These are phyloP conservation scores for Gallinago stenura DNA, from an alignment of 2,797 vertebrate genomes.

Conservation along the genomic window DNA sequence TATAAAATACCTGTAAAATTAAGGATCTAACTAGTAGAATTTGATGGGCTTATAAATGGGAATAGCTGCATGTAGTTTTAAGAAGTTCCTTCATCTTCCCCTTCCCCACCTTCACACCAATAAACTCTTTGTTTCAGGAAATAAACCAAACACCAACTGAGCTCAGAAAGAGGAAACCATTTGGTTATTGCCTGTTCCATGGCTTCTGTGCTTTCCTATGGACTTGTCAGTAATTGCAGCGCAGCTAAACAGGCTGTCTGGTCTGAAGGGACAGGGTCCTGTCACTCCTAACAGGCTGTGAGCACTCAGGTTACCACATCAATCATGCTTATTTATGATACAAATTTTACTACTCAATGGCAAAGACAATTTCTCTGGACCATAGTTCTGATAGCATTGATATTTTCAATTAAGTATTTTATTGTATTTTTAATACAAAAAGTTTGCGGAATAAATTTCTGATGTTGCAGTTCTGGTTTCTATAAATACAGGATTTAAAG, in stretches of 20 bases:
- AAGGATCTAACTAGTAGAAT: neutral
- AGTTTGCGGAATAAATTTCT: neutral
- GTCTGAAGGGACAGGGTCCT: neutral
- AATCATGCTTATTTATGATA: neutral
- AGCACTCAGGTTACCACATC: neutral
- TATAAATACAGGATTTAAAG: neutral
- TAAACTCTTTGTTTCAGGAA: neutral
- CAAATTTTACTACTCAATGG: neutral
- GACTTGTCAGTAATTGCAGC: too few species aligned
- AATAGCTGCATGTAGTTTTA: neutral
- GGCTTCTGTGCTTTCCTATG: neutral
- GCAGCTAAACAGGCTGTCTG: neutral
- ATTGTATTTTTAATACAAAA: neutral
- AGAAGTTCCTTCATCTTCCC: neutral
- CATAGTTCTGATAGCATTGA: neutral
- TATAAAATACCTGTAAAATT: neutral
- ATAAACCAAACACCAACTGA: neutral
- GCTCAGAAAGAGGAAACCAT: neutral
- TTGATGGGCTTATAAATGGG: neutral
- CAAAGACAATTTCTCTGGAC: neutral
- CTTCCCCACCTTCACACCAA: neutral
- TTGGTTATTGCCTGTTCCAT: neutral
- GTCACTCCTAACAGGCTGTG: neutral
- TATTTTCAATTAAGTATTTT: neutral
- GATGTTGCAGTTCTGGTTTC: neutral